Conservation (phyloP, 35 echinoderm and acorn worm species). For the Holothuria glaberrima region DNA sequence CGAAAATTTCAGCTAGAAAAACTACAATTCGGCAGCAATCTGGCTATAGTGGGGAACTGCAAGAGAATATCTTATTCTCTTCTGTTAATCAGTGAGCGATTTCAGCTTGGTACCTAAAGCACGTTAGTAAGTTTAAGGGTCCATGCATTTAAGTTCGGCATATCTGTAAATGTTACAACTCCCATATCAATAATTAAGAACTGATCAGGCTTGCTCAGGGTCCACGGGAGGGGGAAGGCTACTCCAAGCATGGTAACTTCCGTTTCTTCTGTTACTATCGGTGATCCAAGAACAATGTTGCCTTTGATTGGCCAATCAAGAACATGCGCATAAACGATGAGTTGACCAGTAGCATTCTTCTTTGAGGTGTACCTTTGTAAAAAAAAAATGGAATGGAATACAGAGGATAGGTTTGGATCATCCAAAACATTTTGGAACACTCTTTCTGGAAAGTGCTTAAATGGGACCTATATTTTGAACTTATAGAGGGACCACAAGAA, state of each 20-base stretch:
- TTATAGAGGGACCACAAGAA: background rate
- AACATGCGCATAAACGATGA: constrained; percentile 59
- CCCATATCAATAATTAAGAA: too few species aligned
- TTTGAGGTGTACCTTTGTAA: constrained; percentile 69
- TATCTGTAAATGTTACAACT: too few species aligned
- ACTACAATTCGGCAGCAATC: too few species aligned
- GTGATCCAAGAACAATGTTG: constrained; percentile 34
- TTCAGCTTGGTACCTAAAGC: too few species aligned
- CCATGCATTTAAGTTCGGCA: too few species aligned
- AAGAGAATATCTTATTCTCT: too few species aligned
- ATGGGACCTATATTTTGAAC: background rate
- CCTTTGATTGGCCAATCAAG: constrained; percentile 70
- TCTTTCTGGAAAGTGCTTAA: background rate
- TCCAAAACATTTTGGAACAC: background rate
- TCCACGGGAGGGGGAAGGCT: constrained; percentile 30
- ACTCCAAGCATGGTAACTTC: constrained; percentile 59
- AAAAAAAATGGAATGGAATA: background rate
- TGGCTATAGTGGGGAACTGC: too few species aligned
- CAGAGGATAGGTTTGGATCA: background rate
- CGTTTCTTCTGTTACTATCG: constrained; percentile 34
- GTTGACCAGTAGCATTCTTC: background rate
- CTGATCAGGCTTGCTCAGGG: too few species aligned
- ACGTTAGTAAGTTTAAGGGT: too few species aligned
- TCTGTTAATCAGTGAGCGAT: too few species aligned
- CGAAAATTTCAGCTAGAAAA: too few species aligned